Evolutionary conservation across 2,113 vertebrate genomes (phyloP).

Genomic region (Corydoras maculifer): DNA sequence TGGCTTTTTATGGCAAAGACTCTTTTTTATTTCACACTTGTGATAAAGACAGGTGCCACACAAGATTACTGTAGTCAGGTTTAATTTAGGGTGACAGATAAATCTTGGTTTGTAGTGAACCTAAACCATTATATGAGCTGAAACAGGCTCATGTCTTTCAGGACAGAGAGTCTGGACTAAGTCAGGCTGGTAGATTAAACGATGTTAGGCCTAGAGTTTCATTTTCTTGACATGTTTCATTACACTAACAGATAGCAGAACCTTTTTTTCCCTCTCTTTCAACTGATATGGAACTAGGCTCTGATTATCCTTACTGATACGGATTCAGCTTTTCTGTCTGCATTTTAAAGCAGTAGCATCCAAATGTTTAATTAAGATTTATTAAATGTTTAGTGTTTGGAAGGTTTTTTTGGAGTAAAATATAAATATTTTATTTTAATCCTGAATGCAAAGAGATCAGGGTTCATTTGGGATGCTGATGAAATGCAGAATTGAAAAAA

Average conservation of each 20-base stretch:
- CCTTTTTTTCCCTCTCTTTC: conserved; percentile 1
- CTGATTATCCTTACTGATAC: too few relatives aligned
- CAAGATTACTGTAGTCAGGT: conserved; percentile 24
- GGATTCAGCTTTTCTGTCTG: too few relatives aligned
- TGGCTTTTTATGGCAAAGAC: conserved; percentile 6
- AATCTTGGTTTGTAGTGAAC: conserved; percentile 40
- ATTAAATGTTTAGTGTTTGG: too few relatives aligned
- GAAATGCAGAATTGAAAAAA: too few relatives aligned
- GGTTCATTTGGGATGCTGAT: too few relatives aligned
- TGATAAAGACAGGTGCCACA: conserved; percentile 37
- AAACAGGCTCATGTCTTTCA: conserved; percentile 27
- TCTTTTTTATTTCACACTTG: background rate
- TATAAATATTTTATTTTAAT: too few relatives aligned
- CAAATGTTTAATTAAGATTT: too few relatives aligned
- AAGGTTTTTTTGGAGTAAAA: too few relatives aligned
- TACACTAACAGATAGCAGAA: conserved; percentile 24
- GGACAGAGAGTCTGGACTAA: conserved; percentile 34
- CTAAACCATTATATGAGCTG: conserved; percentile 21
- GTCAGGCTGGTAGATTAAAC: conserved; percentile 22
- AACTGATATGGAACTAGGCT: too few relatives aligned
- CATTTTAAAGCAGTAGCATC: too few relatives aligned
- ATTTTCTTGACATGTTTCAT: conserved; percentile 30
- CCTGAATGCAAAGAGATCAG: too few relatives aligned
- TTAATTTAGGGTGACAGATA: conserved; percentile 34
- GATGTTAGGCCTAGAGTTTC: conserved; percentile 20